These are phyloP conservation scores for Rhorus exstirpatorius DNA, from an alignment of 2,888 invertebrate genomes.

Conservation along the genomic window DNA sequence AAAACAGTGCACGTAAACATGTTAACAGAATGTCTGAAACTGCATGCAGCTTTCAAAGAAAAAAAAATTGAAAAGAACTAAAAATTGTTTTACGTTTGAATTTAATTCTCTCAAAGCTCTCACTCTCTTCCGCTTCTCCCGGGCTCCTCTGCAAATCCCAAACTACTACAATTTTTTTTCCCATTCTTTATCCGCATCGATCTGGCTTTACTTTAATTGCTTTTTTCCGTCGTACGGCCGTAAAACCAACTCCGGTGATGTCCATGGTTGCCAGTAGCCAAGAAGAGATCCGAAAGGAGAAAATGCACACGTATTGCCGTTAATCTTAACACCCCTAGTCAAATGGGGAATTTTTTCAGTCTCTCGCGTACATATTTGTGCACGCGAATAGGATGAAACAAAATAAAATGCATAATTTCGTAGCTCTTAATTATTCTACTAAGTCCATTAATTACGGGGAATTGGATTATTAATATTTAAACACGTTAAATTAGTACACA, in stretches of 20 bases:
- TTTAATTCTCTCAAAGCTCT: not conserved
- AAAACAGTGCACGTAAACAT: no score
- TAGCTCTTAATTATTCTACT: no score
- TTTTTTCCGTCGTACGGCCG: slow-evolving; percentile 9
- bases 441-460: no score
- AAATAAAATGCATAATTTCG: no score
- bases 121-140: not conserved
- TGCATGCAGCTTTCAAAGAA: no score
- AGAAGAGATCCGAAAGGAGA: not conserved
- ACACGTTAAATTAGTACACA: not conserved
- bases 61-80: no score
- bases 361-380: no score
- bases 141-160: slow-evolving; percentile 2
- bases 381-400: no score
- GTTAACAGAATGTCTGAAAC: no score
- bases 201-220: slow-evolving; percentile 45
- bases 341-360: no score
- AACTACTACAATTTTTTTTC: slow-evolving; percentile 30
- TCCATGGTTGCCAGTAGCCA: not conserved
- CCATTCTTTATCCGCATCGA: slow-evolving; percentile 38
- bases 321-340: not conserved
- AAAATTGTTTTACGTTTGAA: not conserved
- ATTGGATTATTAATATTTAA: no score
- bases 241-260: slow-evolving; percentile 12
- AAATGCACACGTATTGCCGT: not conserved